These are phyloP conservation scores for Cotesia typhae DNA, from an alignment of 1,140 invertebrate species.

Conservation along the genomic window DNA sequence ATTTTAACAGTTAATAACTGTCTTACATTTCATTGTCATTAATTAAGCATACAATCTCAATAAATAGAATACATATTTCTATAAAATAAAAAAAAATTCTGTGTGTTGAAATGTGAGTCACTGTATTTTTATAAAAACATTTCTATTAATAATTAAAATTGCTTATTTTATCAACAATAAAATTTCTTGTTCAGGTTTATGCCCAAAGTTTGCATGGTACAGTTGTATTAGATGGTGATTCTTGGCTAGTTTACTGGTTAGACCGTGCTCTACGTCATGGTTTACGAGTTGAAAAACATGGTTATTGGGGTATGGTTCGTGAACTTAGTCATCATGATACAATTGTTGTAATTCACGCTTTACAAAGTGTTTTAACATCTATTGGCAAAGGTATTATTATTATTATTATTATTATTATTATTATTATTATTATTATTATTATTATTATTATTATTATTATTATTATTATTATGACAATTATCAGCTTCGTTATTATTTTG, in stretches of 20 bases:
- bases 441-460: constrained; percentile 42
- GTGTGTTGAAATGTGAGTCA: neutral
- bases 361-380: constrained; percentile 63
- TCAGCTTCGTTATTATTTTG: too few species aligned
- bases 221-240: constrained; percentile 63
- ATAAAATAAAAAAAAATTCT: neutral
- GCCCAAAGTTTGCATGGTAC: constrained; percentile 63
- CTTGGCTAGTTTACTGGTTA: constrained; percentile 65
- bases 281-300: constrained; percentile 61
- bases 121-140: neutral
- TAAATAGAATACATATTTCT: too few species aligned
- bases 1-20: constrained; percentile 15
- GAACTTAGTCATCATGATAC: constrained; percentile 69
- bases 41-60: too few species aligned
- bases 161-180: neutral
- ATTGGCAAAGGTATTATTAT: constrained; percentile 62
- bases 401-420: constrained; percentile 43
- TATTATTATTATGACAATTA: constrained; percentile 1
- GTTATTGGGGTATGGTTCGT: constrained; percentile 69
- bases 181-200: constrained; percentile 51
- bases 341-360: constrained; percentile 62
- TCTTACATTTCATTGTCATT: too few species aligned
- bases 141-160: too few species aligned
- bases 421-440: constrained; percentile 43
- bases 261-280: constrained; percentile 64